Conservation (phyloP, 1,140 invertebrate genomes). For the Achatina immaculata region DNA sequence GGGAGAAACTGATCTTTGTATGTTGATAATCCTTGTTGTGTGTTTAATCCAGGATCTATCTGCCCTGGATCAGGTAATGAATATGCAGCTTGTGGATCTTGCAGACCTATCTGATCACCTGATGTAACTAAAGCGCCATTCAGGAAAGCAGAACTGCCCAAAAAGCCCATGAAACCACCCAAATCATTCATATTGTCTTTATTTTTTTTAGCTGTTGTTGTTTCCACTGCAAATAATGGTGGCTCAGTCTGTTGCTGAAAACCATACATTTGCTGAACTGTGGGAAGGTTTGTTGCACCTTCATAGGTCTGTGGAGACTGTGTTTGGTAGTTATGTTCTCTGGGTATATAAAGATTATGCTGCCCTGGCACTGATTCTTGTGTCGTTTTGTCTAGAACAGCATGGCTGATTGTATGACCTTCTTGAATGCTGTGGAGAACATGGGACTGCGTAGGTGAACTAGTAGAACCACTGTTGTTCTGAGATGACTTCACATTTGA, state of each 20-base stretch:
- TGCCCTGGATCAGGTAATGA: neutral
- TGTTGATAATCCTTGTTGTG: neutral
- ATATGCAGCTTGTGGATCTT: no score
- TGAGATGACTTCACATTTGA: neutral
- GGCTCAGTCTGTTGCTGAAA: no score
- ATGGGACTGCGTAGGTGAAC: neutral
- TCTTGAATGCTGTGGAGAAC: neutral
- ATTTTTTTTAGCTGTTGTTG: no score
- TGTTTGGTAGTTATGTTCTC: no score
- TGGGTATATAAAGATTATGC: no score
- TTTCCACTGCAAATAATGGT: no score
- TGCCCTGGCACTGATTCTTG: no score
- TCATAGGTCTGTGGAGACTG: no score
- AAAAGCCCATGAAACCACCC: neutral
- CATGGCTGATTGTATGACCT: neutral
- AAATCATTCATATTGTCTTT: no score
- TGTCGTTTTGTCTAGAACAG: no score
- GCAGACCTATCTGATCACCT: neutral
- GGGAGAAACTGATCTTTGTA: neutral
- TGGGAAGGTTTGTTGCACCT: neutral
- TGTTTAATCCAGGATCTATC: neutral
- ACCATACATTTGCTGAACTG: neutral
- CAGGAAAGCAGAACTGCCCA: neutral
- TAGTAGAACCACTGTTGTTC: neutral
- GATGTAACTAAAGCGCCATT: neutral